Evolutionary conservation across 2,113 vertebrate genomes (phyloP).

Genomic region (Hippocampus abdominalis): DNA sequence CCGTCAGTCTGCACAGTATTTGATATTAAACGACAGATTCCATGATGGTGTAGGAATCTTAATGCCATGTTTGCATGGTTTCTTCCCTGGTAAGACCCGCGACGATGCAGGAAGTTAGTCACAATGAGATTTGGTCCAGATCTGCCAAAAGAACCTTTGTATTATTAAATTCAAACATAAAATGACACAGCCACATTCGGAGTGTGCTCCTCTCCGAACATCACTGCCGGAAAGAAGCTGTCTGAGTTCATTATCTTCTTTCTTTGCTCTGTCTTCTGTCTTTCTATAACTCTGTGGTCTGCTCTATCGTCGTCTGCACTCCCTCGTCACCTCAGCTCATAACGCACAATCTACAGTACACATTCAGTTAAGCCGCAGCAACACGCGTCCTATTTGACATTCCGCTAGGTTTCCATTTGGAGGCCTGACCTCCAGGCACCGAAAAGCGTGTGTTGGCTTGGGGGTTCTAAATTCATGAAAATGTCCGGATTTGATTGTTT

Average conservation of each 20-base stretch:
- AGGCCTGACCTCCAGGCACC: not conserved
- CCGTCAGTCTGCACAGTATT: not conserved
- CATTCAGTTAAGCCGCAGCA: constrained; percentile 1
- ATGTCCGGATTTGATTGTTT: not conserved
- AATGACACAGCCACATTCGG: not conserved
- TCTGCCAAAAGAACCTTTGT: constrained; percentile 1
- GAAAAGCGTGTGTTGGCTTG: not conserved
- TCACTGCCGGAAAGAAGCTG: constrained; percentile 9
- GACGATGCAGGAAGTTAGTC: not conserved
- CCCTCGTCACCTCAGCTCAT: constrained; percentile 60
- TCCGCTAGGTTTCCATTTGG: constrained; percentile 2
- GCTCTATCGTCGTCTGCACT: constrained; percentile 20
- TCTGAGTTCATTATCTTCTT: constrained; percentile 36
- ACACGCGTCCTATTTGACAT: not conserved
- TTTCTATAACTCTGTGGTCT: constrained; percentile 29
- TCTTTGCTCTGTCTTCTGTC: constrained; percentile 30
- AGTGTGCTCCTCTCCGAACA: constrained; percentile 8
- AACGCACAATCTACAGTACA: constrained; percentile 49
- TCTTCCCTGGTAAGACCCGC: not conserved
- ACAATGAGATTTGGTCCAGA: not conserved
- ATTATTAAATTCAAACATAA: constrained; percentile 30
- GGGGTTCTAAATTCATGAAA: too few species aligned
- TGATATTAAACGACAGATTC: not conserved
- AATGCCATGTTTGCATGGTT: not conserved
- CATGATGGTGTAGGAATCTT: not conserved